A percentile compares a stretch with the other conserved stretches of the same genome.
These are phyloP conservation scores for Melanerpes formicivorus DNA, from an alignment of 2,113 vertebrate species.

Conservation along the genomic window DNA sequence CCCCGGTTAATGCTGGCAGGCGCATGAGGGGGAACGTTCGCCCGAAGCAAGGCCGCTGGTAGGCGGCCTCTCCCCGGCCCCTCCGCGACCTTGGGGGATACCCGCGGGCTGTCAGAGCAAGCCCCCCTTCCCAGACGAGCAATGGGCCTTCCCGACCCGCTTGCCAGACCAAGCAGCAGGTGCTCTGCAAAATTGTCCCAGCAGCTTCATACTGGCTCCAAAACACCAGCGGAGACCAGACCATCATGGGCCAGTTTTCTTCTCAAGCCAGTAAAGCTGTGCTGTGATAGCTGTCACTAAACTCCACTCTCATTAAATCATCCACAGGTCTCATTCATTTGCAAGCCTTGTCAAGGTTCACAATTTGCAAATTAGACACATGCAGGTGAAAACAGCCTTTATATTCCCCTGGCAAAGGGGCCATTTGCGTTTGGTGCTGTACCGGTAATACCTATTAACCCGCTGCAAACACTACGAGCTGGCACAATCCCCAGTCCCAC, in stretches of 20 bases:
- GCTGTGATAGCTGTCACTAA: not conserved
- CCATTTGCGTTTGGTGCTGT: fast-evolving
- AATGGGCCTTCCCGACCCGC: not conserved
- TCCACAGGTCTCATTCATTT: not conserved
- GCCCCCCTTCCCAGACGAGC: not conserved
- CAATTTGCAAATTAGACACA: not conserved
- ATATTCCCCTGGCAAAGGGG: not conserved
- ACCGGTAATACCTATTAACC: fast-evolving
- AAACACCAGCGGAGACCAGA: not conserved
- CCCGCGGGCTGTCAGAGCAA: not conserved
- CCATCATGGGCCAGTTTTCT: fast-evolving
- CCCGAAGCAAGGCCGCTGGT: not conserved
- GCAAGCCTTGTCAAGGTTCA: not conserved
- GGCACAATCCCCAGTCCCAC: not conserved
- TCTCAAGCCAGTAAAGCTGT: not conserved
- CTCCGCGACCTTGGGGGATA: not conserved
- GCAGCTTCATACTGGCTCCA: not conserved
- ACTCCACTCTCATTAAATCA: not conserved
- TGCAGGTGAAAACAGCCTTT: fast-evolving
- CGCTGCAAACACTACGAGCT: too few relatives aligned
- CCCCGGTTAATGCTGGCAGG: not conserved
- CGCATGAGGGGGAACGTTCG: too few relatives aligned
- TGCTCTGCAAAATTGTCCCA: not conserved
- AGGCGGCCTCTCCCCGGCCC: too few relatives aligned
- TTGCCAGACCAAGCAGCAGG: not conserved